These are phyloP conservation scores for Drosophila triauraria DNA, from an alignment of 1,140 invertebrate genomes.

Conservation along the genomic window DNA sequence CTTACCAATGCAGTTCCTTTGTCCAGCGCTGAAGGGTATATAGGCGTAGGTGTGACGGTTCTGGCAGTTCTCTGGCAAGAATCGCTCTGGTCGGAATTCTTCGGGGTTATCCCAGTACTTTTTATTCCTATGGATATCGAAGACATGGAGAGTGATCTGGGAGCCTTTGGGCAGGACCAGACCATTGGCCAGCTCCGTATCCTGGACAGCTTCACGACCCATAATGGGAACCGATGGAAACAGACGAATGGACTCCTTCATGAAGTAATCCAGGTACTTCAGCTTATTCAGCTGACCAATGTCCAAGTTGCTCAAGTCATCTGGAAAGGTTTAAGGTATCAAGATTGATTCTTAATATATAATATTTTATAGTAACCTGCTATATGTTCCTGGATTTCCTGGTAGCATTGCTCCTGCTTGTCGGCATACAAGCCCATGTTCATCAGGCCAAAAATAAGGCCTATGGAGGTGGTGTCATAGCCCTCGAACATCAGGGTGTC, in stretches of 20 bases:
- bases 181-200: conserved; percentile 80
- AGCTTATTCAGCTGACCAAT: conserved; percentile 87
- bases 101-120: conserved; percentile 89
- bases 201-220: conserved; percentile 86
- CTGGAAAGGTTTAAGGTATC: conserved; percentile 3
- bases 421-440: conserved; percentile 87
- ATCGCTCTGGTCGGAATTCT: conserved; percentile 91
- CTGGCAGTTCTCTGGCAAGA: conserved; percentile 87
- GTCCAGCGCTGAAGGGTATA: conserved; percentile 87
- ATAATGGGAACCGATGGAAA: conserved; percentile 90
- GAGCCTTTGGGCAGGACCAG: conserved; percentile 85
- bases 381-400: conserved; percentile 75
- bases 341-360: too few relatives aligned
- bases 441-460: conserved; percentile 87
- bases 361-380: conserved; percentile 34
- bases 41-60: conserved; percentile 85
- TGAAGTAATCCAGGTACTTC: conserved; percentile 88
- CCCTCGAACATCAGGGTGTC: conserved; percentile 93
- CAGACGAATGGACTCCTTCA: conserved; percentile 88
- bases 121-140: conserved; percentile 87
- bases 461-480: conserved; percentile 90
- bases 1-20: conserved; percentile 79
- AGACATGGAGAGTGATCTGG: conserved; percentile 85
- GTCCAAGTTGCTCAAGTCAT: conserved; percentile 77
- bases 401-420: conserved; percentile 87